Conservation (phyloP, 2,113 vertebrate genomes). For the Heterotilapia buettikoferi region DNA sequence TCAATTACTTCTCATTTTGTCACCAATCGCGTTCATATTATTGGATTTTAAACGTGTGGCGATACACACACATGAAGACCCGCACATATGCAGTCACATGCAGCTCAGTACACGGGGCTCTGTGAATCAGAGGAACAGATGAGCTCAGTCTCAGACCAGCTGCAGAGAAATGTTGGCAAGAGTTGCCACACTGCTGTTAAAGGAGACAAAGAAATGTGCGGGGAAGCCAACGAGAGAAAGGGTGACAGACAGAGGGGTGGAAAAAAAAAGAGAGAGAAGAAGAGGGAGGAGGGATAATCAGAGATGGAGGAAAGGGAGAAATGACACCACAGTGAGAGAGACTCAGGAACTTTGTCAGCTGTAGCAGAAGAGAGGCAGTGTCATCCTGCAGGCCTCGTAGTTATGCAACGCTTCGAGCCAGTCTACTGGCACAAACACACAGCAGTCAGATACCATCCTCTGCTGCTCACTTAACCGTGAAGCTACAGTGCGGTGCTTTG, state of each 20-base stretch:
- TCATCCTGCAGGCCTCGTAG: constrained; percentile 11
- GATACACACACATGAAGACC: background rate
- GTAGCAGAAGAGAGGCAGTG: constrained; percentile 14
- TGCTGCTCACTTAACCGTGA: background rate
- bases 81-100: background rate
- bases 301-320: constrained; percentile 2
- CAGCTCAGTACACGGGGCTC: background rate
- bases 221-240: background rate
- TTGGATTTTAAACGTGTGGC: background rate
- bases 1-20: background rate
- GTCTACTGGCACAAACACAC: constrained; percentile 20
- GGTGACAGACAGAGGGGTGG: background rate
- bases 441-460: constrained; percentile 6
- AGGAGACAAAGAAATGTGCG: constrained; percentile 18
- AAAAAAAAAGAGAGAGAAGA: background rate
- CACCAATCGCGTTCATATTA: background rate
- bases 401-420: constrained; percentile 49
- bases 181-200: background rate
- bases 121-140: constrained; percentile 45
- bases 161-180: constrained; percentile 49
- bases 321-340: background rate
- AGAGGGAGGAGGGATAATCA: background rate
- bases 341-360: constrained; percentile 34
- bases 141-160: constrained; percentile 55
- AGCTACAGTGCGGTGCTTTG: background rate